A percentile compares a stretch with the other conserved stretches of the same genome.
These are phyloP conservation scores for Pseudochirops corinnae DNA, from an alignment of 2,797 vertebrate genomes.

Conservation along the genomic window DNA sequence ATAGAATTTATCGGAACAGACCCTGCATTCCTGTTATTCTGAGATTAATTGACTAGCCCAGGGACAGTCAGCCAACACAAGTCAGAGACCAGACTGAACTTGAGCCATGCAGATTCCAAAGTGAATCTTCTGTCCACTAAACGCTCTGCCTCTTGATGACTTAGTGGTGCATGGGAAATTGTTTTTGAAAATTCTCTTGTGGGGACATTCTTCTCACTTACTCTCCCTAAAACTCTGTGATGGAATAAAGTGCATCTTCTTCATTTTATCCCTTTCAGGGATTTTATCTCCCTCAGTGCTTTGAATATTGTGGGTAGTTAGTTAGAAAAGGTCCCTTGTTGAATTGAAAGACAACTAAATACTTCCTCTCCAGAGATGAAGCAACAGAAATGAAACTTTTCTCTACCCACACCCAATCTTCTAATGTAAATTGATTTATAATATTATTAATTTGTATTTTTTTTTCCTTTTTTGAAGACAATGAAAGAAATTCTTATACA, in stretches of 20 bases:
- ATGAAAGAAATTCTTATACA: conserved; percentile 30
- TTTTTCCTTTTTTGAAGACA: not conserved
- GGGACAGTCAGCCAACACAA: not conserved
- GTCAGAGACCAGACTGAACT: not conserved
- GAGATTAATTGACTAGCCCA: not conserved
- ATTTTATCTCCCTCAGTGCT: not conserved
- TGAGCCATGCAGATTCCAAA: not conserved
- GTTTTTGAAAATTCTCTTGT: not conserved
- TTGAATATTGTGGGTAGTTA: not conserved
- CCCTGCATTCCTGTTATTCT: not conserved
- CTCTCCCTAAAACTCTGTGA: not conserved
- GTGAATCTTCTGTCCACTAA: not conserved
- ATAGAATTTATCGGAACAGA: not conserved
- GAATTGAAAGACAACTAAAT: not conserved
- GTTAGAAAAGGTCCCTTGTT: not conserved
- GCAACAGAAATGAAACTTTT: conserved; percentile 63
- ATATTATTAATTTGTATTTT: conserved; percentile 52
- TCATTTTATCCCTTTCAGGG: not conserved
- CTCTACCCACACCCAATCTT: conserved; percentile 47
- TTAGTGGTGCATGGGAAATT: not conserved
- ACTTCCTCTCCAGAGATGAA: conserved; percentile 21
- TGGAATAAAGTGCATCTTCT: not conserved
- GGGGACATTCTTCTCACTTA: not conserved
- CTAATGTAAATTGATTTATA: conserved; percentile 70
- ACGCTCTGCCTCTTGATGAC: not conserved